Evolutionary conservation across 2,113 vertebrate species (phyloP), one percentile per base, ranked within the genome.

Genomic region (Prionailurus viverrinus): DNA sequence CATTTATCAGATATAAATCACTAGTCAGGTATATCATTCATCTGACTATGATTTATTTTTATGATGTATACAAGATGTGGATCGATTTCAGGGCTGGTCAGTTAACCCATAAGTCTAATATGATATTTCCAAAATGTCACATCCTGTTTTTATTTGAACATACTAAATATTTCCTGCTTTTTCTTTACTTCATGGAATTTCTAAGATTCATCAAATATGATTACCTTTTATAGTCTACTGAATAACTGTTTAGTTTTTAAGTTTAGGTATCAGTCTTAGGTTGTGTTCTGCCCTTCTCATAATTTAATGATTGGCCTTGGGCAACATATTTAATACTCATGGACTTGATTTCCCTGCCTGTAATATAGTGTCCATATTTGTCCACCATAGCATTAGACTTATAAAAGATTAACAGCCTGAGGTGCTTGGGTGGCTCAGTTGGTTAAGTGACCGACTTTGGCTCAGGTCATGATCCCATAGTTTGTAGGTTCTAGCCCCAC

Each of bases 201-300:
- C 23, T 74, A 86, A 94, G 87, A 89, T 74, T 96, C 39, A 94
- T 96, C 68, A 96, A 51, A 83, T 71, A 45, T 45, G 23, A 86
- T 80, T 23, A 79, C 0, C 93, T 91, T 76, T 89, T 41, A 95
- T 5, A 76, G 12, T 74, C 23, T 93, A 13, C 29, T 89, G 25
- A 84, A 97, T 58, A 96, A 91, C 25, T 78, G 5, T 87, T 91
- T 92, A 58, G 2, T 78, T 94, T 95, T 74, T 80, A 84, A 53
- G 18, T 82, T 66, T 79, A 73, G 12, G 15, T 55, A 10, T 78
- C 58, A 91, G 6, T 79, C 53, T 79, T 82, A 51, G 71, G 11
- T 81, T 61, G 51, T 65, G 2, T 33, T 95, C 92, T 5, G 4
- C 1, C 71, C 5, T 73, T 82, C 29, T 78, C 48, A 19, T 91